Evolutionary conservation across 2,888 invertebrate species (phyloP).

Genomic region (Drosophila robusta): DNA sequence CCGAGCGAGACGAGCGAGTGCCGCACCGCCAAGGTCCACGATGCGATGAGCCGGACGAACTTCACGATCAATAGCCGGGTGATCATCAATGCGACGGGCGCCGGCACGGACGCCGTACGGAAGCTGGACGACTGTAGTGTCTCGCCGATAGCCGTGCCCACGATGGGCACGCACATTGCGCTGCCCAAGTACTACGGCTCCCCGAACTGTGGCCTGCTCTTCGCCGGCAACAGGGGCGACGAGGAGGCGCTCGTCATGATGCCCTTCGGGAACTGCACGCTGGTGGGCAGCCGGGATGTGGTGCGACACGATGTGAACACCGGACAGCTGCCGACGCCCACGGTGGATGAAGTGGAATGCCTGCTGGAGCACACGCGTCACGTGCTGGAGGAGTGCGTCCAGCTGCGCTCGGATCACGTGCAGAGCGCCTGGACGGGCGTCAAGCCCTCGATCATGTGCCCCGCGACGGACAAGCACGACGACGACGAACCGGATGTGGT

Average conservation of each 20-base stretch:
- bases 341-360: constrained; percentile 98
- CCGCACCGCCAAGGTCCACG: constrained; percentile 88
- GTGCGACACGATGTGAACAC: constrained; percentile 92
- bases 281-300: constrained; percentile 97
- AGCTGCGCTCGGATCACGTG: constrained; percentile 98
- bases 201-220: constrained; percentile 97
- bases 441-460: constrained; percentile 97
- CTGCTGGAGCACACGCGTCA: constrained; percentile 97
- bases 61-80: constrained; percentile 95
- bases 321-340: constrained; percentile 95
- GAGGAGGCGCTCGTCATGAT: constrained; percentile 99
- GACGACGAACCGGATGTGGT: constrained; percentile 87
- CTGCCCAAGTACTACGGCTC: constrained; percentile 99
- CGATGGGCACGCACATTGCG: constrained; percentile 41
- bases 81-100: constrained; percentile 99
- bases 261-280: constrained; percentile 97
- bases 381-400: constrained; percentile 96
- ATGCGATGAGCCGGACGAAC: constrained; percentile 90
- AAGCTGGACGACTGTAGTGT: constrained; percentile 95
- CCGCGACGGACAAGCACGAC: constrained; percentile 93
- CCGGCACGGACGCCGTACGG: constrained; percentile 95
- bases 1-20: constrained; percentile 75
- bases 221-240: constrained; percentile 95
- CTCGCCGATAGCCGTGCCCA: constrained; percentile 92
- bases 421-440: constrained; percentile 99